phyloP scores from a whole-genome alignment of 2,888 invertebrate species.

The Diachrysia chrysitis region DNA sequence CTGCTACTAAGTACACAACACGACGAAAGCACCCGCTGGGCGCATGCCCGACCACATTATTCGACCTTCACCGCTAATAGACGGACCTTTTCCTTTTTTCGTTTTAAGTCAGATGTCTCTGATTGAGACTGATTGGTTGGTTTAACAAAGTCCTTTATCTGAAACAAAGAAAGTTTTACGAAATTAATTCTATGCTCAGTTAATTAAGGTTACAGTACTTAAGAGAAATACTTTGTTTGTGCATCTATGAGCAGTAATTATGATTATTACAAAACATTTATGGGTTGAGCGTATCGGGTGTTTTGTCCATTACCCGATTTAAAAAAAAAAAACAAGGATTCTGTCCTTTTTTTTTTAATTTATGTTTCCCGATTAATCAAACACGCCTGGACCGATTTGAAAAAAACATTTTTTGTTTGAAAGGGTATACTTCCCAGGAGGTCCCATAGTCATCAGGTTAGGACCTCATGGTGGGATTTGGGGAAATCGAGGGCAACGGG shows the following conservation, averaged over 20 bases:
- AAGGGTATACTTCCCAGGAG: too few relatives aligned
- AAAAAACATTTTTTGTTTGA: too few relatives aligned
- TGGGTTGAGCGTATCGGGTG: neutral
- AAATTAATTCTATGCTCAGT: slow-evolving; percentile 1
- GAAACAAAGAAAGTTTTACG: slow-evolving; percentile 63
- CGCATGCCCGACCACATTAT: slow-evolving; percentile 86
- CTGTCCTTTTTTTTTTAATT: too few relatives aligned
- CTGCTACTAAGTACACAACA: slow-evolving; percentile 83
- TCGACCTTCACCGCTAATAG: slow-evolving; percentile 63
- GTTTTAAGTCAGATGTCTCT: slow-evolving; percentile 60
- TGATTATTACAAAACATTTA: neutral
- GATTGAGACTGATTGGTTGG: slow-evolving; percentile 25
- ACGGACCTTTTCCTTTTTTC: slow-evolving; percentile 59
- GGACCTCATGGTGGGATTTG: too few relatives aligned
- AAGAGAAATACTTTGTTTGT: neutral
- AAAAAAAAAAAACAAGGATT: too few relatives aligned
- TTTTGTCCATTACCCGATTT: too few relatives aligned
- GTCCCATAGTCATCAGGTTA: too few relatives aligned
- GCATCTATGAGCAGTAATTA: neutral
- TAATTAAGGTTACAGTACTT: neutral
- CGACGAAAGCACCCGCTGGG: slow-evolving; percentile 76
- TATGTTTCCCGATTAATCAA: too few relatives aligned
- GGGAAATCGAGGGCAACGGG: too few relatives aligned
- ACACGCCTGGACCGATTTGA: too few relatives aligned
- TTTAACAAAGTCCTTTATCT: slow-evolving; percentile 51